Evolutionary conservation across 2,888 invertebrate species (phyloP), one percentile per base, ranked within the genome.

Genomic region (Rugalucina vietnamica): DNA sequence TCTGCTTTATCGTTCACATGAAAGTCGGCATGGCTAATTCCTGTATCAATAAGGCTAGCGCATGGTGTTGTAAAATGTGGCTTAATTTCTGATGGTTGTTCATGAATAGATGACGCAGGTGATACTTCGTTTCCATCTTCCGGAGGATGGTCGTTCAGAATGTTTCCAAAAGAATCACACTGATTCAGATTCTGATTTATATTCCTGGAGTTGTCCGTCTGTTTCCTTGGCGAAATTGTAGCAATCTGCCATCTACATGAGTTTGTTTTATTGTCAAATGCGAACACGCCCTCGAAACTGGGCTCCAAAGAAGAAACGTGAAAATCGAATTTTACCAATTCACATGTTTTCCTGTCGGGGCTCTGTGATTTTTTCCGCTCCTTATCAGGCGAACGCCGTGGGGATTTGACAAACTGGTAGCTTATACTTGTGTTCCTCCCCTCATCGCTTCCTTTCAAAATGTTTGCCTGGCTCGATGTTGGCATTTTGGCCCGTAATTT

Each of bases 401-500:
- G 4, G n/a, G 54, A 24, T 3, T 27, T 29, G 10, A 65, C 32
- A 34, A 21, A 65, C 34, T 34, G 65, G 21, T 65, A 34, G 34
- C 34, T 34, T 21, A 65, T 34, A 2, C 65, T 65, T 32, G 34
- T 29, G 29, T 10, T 65, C 34, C 65, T 1, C 10, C 34, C 65
- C 4, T 34, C n/a, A n/a, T 81, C 85, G 34, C 76, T 75, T 29
- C 83, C 71, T n/a, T 81, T 79, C 37, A 87, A 54, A 32, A 87
- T 87, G 83, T 81, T 87, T 4, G 87, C 87, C 69, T 87, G 87
- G 50, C 87, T 87, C 14, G 87, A 87, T 12, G 87, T 87, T 36
- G 87, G 87, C 87, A 87, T 87, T 4, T 1, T 60, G n/a, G n/a
- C n/a, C n/a, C n/a, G n/a, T n/a, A n/a, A n/a, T n/a, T n/a, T n/a